Base-by-base conservation (phyloP, 2,797 vertebrate species). In the Anguilla obscura region DNA sequence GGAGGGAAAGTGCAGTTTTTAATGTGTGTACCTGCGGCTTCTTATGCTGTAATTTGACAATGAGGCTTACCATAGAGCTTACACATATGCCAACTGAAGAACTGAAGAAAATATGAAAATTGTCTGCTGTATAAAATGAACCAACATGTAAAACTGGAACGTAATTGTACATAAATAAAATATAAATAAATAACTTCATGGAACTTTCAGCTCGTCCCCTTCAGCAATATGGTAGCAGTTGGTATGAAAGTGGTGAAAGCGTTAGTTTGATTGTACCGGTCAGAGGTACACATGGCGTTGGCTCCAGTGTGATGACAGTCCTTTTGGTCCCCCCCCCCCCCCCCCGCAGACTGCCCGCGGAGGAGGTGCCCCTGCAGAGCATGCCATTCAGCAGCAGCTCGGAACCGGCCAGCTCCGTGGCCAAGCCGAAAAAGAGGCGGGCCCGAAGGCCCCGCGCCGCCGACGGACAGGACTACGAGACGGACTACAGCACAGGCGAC, bases 401-500 rank as follows among this genome's bases (percentile, higher is more conserved):
- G 0, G 97, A 97, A 0, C 71, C 80, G 12, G 83, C 79, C 89
- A 95, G 94, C 91, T 96, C 95, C 0, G 14, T 76, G 0, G 94
- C 93, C 33, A 91, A 89, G 9, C 94, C 95, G 18, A 92, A 92
- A 2, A 97, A 95, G 92, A 96, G 92, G 12, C 95, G 94, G 0
- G 88, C 93, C 0, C 92, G 93, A 1, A 96, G 89, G 85, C 52
- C 91, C 0, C 94, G 86, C 24, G 91, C 91, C 14, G 2, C 87
- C 0, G 94, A 96, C 3, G 95, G 93, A 0, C 95, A 96, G n/a
- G 95, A 96, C 86, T 95, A 96, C 0, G 97, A 98, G 2, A 96
- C 96, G 0, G 97, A 97, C 93, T 98, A 98, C 74, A 96, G 95
- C 7, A 98, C 98, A 0, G 95, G 94, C 4, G 98, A 98, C 5